These are phyloP conservation scores for Dynastes hyllus DNA, from an alignment of 2,888 invertebrate genomes.

Conservation along the genomic window DNA sequence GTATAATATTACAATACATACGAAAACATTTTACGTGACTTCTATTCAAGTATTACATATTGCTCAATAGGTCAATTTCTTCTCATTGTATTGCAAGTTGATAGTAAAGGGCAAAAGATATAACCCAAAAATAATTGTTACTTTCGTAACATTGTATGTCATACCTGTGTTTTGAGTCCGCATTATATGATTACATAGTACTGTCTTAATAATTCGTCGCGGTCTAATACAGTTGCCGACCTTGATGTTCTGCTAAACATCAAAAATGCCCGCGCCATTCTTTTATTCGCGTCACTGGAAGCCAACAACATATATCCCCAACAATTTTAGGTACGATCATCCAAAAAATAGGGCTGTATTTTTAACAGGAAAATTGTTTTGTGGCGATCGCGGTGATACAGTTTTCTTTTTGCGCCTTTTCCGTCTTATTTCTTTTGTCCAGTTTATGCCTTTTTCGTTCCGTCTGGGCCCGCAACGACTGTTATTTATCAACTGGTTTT, in stretches of 20 bases:
- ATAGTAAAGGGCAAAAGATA: no score
- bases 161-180: neutral
- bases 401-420: slow-evolving; percentile 24
- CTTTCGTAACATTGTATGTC: no score
- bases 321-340: slow-evolving; percentile 35
- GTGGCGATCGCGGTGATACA: slow-evolving; percentile 33
- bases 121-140: no score
- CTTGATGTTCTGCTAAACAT: slow-evolving; percentile 44
- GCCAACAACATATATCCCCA: neutral
- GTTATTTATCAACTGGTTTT: slow-evolving; percentile 45
- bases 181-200: neutral
- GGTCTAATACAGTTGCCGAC: slow-evolving; percentile 31
- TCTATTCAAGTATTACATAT: no score
- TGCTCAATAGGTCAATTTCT: no score
- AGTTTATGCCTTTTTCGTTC: slow-evolving; percentile 22
- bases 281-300: slow-evolving; percentile 1
- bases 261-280: slow-evolving; percentile 17
- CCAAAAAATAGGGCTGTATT: slow-evolving; percentile 37
- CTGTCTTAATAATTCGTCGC: slow-evolving; percentile 20
- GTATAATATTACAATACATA: no score
- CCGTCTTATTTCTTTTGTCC: neutral
- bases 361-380: slow-evolving; percentile 36
- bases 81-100: no score
- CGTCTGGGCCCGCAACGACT: slow-evolving; percentile 13
- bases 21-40: no score